Base-by-base conservation (phyloP, 92 coral and sea anemone genomes). In the Hydrozoanthus gracilis region DNA sequence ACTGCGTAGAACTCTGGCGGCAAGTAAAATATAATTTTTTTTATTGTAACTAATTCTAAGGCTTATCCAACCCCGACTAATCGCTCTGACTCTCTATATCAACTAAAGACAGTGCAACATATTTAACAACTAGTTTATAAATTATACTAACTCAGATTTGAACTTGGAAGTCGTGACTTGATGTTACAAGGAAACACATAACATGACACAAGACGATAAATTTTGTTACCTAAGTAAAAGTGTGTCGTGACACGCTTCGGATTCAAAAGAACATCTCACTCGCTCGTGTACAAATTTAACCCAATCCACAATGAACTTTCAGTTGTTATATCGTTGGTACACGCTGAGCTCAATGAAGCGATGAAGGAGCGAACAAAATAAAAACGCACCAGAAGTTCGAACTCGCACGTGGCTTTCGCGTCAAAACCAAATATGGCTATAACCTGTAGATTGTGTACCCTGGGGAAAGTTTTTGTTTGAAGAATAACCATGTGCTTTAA, bases 181-280 rank as follows among this genome's bases (percentile, higher is more conserved):
- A 15, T 20, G 56, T 7, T 27, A 56, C 67, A 55, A 77, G 56
- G 11, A 44, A n/a, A 6, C 73, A 10, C 48, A 8, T 11, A 15
- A 15, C 9, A 80, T 55, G 49, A 5, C 11, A n/a, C 35, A 14
- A 44, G 44, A 20, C 56, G 39, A 55, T 44, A 11, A 56, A 60
- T 13, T 45, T 13, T 15, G 69, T 60, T 78, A 78, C 83, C 55
- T 60, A 56, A 8, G 45, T 6, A 8, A 11, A 39, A 15, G 66
- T 76, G 65, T 76, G 65, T n/a, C 73, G 51, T 10, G 74, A 17
- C 73, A 65, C 85, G 85, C 85, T 65, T 65, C 15, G 71, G 47
- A 51, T 80, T 65, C 48, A 80, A 15, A 10, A 0, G 55, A 64
- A 62, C 48, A 4, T 4, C 16, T n/a, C 66, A 55, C 84, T 16